Conservation (phyloP, 1,140 invertebrate species). For the Hermetia illucens region DNA sequence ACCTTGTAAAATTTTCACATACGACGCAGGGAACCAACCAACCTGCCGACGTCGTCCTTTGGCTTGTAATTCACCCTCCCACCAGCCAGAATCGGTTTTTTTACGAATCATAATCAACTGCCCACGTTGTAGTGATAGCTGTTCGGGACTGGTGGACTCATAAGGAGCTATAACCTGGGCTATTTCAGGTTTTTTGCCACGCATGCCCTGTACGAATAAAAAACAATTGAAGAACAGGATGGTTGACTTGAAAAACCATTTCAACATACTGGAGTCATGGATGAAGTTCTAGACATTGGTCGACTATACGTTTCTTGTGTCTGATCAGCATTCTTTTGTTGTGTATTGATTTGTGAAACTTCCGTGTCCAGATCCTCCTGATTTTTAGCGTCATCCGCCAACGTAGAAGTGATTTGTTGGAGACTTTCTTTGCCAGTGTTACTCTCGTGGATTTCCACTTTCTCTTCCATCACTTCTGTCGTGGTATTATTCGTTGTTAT, state of each 20-base stretch:
- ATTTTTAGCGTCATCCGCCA: conserved; percentile 22
- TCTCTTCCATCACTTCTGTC: no score
- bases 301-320: conserved; percentile 25
- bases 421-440: no score
- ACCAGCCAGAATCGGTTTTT: conserved; percentile 94
- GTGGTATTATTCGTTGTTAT: no score
- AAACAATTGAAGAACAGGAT: conserved; percentile 4
- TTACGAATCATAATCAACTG: conserved; percentile 92
- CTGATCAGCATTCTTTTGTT: conserved; percentile 21
- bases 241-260: conserved; percentile 10
- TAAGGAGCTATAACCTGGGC: conserved; percentile 81
- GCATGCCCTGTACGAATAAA: conserved; percentile 25
- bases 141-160: conserved; percentile 75
- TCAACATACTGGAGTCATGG: conserved; percentile 29
- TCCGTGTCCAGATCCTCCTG: conserved; percentile 30
- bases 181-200: conserved; percentile 69
- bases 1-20: conserved; percentile 72
- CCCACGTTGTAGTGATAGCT: conserved; percentile 79
- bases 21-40: conserved; percentile 96
- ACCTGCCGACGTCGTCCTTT: conserved; percentile 90
- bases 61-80: conserved; percentile 97
- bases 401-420: no score
- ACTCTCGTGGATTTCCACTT: no score
- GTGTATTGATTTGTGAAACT: conserved; percentile 31
- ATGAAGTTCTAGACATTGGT: conserved; percentile 31